Base-by-base conservation (phyloP, 2,797 vertebrate genomes). In the Diplodus sargus region DNA sequence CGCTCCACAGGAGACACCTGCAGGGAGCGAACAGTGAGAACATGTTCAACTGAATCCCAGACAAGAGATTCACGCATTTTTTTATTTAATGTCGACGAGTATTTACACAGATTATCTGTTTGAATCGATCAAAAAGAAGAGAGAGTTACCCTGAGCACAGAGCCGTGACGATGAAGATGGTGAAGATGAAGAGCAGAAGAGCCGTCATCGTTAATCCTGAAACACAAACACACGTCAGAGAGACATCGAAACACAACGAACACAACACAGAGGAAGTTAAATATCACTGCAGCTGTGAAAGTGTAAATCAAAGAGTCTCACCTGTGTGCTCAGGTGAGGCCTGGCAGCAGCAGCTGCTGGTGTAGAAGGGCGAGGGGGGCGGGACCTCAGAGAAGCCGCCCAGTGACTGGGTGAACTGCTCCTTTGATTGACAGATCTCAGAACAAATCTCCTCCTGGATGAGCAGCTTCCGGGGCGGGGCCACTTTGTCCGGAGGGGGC, bases 301-400 rank as follows among this genome's bases (percentile, higher is more conserved):
- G 16, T 20, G 2, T 15, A 51, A 4, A 13, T 28, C 16, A 63
- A 34, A 39, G 39, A 39, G 39, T 10, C 93, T 93, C 68, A 95
- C 95, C 94, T 85, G 90, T 43, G 18, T 12, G 76, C 64, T 89
- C 85, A 65, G 84, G 66, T 23, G 89, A 51, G 3, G 57, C 62
- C 60, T 79, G 88, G 15, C 87, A 85, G 80, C 81, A 87, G 83
- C 90, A 93, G 82, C 57, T 78, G 67, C 65, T 85, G 75, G 74
- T 11, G 84, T 81, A 87, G 83, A 91, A 92, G 2, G 79, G 64
- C 0, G 90, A 86, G 9, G 92, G 89, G 12, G 94, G 94, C 61
- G 88, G 93, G 86, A 95, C 94, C 70, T 96, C 95, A 3, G 91
- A 89, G 47, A 95, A 87, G 5, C 95, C 93, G 1, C 87, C 86